Conservation (phyloP, 2,113 vertebrate genomes). For the Periophthalmodon schlosseri region DNA sequence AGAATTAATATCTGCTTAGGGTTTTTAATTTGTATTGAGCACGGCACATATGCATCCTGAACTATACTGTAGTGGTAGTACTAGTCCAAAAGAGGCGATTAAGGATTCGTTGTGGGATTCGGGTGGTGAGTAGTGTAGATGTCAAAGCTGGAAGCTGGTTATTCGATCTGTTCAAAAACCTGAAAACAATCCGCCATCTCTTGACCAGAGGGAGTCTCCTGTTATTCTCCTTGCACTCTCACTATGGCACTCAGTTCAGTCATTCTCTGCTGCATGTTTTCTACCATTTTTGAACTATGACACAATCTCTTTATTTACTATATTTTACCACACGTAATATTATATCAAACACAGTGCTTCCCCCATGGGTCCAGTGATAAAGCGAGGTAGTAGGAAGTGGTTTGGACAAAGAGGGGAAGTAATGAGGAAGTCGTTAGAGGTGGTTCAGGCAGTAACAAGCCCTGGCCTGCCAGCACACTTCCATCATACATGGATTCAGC, state of each 20-base stretch:
- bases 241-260: conserved; percentile 16
- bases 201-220: conserved; percentile 25
- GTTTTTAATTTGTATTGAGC: not conserved
- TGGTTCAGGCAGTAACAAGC: conserved; percentile 65
- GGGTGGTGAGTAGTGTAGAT: conserved; percentile 12
- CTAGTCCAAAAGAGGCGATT: not conserved
- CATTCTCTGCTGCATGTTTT: conserved; percentile 5
- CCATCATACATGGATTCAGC: conserved; percentile 21
- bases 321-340: conserved; percentile 28
- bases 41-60: too few relatives aligned
- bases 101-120: not conserved
- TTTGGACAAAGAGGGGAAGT: conserved; percentile 81
- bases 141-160: conserved; percentile 34
- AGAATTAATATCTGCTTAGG: not conserved
- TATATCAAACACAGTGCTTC: conserved; percentile 16
- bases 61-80: not conserved
- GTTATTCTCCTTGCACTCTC: conserved; percentile 32
- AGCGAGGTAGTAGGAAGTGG: conserved; percentile 69
- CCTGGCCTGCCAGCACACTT: conserved; percentile 48
- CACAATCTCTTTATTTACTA: conserved; percentile 17
- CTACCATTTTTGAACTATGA: conserved; percentile 9
- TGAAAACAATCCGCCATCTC: conserved; percentile 59
- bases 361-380: conserved; percentile 54
- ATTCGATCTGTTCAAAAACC: conserved; percentile 51
- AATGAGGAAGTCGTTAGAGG: conserved; percentile 79